Evolutionary conservation across 35 echinoderm and acorn worm species (phyloP), one percentile per base, ranked within the genome.

Genomic region (Patiria miniata): DNA sequence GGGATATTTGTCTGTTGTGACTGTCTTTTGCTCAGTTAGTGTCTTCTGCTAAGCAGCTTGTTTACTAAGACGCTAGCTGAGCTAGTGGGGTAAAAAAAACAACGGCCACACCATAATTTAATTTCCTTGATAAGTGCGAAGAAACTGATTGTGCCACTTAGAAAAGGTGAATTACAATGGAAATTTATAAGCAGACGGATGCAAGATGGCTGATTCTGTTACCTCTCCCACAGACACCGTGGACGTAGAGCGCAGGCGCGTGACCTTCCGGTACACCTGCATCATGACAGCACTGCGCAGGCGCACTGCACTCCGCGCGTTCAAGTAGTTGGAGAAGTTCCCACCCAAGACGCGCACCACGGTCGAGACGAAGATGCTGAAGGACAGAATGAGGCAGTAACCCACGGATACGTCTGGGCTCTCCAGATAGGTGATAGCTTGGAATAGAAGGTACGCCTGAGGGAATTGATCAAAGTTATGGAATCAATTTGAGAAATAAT

Each of bases 211-310:
- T 79, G 1, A 9, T 44, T 8, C 16, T 8, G 52, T 85, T 78
- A 95, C 93, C 89, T 95, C 89, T 28, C 93, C 93, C 19, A 95
- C 81, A 68, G 93, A 95, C 51, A 85, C 47, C 30, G 85, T 90
- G 3, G 80, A 50, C 5, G 90, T 59, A 88, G 53, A 84, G 28
- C 89, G 84, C n/a, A 95, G 83, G 19, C 83, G 86, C 26, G 89
- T 57, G 1, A 95, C 60, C 55, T 95, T 95, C 78, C 86, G 87
- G 85, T 91, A 95, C 23, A 95, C 53, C 47, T 81, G 39, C 79
- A 91, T 91, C 22, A 95, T 40, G 0, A 91, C 81, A 30, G 93
- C 89, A 78, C 90, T 80, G 19, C 93, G 55, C 51, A 95, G 69
- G 37, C 93, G 84, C 39, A 60, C 86, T 0, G 89, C 79, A 28